Evolutionary conservation across 2,113 vertebrate genomes (phyloP), one percentile per base, ranked within the genome.

Genomic region (Menidia beryllina): DNA sequence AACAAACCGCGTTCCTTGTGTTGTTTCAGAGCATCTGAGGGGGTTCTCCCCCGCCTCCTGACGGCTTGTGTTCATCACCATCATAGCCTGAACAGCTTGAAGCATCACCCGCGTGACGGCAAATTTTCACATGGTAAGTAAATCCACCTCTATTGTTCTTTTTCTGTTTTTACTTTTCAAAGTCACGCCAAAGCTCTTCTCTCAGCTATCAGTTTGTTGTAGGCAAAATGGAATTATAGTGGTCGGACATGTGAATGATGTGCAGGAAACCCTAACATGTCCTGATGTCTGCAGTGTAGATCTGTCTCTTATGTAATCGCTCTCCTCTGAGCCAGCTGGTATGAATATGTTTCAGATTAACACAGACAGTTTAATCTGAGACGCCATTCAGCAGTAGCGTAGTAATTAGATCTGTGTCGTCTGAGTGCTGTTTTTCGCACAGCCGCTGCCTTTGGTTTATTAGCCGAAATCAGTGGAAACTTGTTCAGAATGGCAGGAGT

Each of bases 11-110:
- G 5, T 19, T n/a, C 30, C 3, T 20, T 66, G 4, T 64, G 19
- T 43, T 36, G 8, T 51, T 72, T 1, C 69, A 84, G 85, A 59
- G 59, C 17, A 1, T 73, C 81, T 87, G 81, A 84, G 81, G 82
- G 79, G 69, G 72, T 77, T 50, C 70, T 45, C 82, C 82, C 78
- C 85, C 54, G n/a, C 72, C 62, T 65, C 66, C 59, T 25, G 43
- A 74, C 69, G 49, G 48, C 52, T 60, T 82, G 30, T 39, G 30
- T 56, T 26, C 53, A 34, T 58, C 43, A 19, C 38, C 41, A 20
- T 57, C 24, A 50, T 63, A 27, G 54, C 19, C 38, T 62, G 54
- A 48, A 7, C 15, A 5, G 25, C 56, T 21, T 34, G 58, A 69
- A 54, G 48, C 24, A 14, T 25, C 74, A 21, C 8, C 30, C 38